Evolutionary conservation across 35 echinoderm and acorn worm genomes (phyloP), one percentile per base, ranked within the genome.

Genomic region (Ophioderma brevispina): DNA sequence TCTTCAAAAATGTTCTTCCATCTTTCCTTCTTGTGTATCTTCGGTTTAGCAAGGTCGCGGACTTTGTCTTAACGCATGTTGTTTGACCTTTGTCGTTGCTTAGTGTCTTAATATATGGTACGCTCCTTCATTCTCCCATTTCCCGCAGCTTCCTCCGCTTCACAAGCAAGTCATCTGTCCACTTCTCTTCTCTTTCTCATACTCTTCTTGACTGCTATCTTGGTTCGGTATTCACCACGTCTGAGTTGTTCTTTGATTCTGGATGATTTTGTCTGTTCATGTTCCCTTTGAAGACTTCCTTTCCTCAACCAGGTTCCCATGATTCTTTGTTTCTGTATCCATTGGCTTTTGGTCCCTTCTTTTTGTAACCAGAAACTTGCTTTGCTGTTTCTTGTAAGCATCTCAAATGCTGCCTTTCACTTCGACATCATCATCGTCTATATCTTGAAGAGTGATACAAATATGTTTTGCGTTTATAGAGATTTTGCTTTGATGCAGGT

Each of bases 51-150:
- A n/a, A n/a, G n/a, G n/a, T n/a, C n/a, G n/a, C n/a, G n/a, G n/a
- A n/a, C n/a, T n/a, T n/a, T n/a, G 34, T 38, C 0, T 81, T 38
- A 17, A 21, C 33, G 23, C 34, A 11, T 37, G 34, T 35, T 38
- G 34, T 36, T 35, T 81, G 79, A 17, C 36, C n/a, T 84, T 63
- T 84, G 40, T 84, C 40, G 33, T 84, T 84, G 82, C 82, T 41
- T 84, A 84, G n/a, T 13, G 10, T 84, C 42, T 52, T 84, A 13
- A 42, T 84, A 84, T 84, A 34, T 84, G 0, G 55, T 41, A 63
- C n/a, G 55, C n/a, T 36, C 42, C 52, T 84, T 84, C 82, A 84
- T 84, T 84, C 42, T 18, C 35, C 82, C 82, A 84, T 64, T 84
- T 77, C 41, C 40, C 55, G 82, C 39, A 31, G 82, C 82, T 63